phyloP scores from a whole-genome alignment of 2,113 vertebrate genomes.

The Alethe diademata region DNA sequence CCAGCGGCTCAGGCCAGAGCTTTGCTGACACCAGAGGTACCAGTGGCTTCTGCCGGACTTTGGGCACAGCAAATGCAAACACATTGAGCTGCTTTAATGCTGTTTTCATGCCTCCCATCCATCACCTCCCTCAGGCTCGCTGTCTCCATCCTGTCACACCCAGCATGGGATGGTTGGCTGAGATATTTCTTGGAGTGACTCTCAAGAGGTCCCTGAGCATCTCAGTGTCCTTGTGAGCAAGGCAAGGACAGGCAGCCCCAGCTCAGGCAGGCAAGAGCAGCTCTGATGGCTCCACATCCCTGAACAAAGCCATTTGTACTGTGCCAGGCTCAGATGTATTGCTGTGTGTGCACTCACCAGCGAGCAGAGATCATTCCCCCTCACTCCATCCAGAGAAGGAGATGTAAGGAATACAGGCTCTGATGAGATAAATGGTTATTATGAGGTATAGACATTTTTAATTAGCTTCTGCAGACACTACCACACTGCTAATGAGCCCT shows the following conservation, averaged over 20 bases:
- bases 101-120: not conserved
- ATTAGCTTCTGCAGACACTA: conserved; percentile 54
- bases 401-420: not conserved
- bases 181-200: not conserved
- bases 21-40: not conserved
- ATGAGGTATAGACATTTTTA: conserved; percentile 50
- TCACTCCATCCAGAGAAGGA: not conserved
- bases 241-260: conserved; percentile 71
- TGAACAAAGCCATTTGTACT: not conserved
- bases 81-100: not conserved
- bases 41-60: not conserved
- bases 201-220: not conserved
- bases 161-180: not conserved
- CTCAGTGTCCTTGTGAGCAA: conserved; percentile 34
- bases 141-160: not conserved
- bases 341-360: not conserved
- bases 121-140: not conserved
- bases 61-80: not conserved
- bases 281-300: conserved; percentile 72
- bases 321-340: not conserved
- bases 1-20: fast-evolving
- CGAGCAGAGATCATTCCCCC: not conserved
- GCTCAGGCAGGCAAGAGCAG: conserved; percentile 50
- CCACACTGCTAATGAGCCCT: conserved; percentile 50
- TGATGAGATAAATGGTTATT: conserved; percentile 49